A percentile compares a stretch with the other conserved stretches of the same genome.
phyloP scores from a whole-genome alignment of 1,140 invertebrate species.

The Apis dorsata region DNA sequence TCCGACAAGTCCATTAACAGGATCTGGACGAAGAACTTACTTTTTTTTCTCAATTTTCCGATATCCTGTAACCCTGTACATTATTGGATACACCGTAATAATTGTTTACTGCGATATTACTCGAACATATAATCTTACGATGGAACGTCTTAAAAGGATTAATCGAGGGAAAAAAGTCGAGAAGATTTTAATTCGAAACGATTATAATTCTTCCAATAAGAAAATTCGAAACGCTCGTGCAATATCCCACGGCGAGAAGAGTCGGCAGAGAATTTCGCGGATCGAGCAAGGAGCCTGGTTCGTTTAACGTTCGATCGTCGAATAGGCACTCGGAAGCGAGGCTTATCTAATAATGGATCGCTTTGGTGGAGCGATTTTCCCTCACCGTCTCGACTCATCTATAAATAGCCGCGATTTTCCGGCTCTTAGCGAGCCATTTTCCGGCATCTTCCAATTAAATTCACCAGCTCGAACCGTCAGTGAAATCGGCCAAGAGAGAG shows the following conservation, averaged over 20 bases:
- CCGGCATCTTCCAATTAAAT: slow-evolving; percentile 58
- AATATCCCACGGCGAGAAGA: background rate
- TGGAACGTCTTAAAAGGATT: too few species aligned
- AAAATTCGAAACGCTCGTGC: background rate
- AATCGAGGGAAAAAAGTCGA: too few species aligned
- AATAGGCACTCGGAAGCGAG: background rate
- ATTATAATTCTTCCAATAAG: background rate
- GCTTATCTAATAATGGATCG: slow-evolving; percentile 30
- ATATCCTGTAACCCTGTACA: too few species aligned
- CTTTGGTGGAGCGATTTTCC: slow-evolving; percentile 21
- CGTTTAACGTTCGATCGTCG: background rate
- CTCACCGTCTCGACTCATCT: background rate
- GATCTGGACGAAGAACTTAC: too few species aligned
- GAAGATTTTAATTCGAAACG: background rate
- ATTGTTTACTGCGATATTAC: too few species aligned
- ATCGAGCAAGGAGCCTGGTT: background rate
- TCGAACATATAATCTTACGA: too few species aligned
- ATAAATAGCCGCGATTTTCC: slow-evolving; percentile 54
- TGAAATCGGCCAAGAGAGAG: slow-evolving; percentile 41
- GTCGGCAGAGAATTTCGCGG: background rate
- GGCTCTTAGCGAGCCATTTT: slow-evolving; percentile 14
- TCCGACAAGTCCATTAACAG: too few species aligned
- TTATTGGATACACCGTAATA: too few species aligned
- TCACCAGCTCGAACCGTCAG: slow-evolving; percentile 25
- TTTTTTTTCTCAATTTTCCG: too few species aligned